Evolutionary conservation across 1,140 invertebrate species (phyloP), one percentile per base, ranked within the genome.

Genomic region (Zaprionus taronus): DNA sequence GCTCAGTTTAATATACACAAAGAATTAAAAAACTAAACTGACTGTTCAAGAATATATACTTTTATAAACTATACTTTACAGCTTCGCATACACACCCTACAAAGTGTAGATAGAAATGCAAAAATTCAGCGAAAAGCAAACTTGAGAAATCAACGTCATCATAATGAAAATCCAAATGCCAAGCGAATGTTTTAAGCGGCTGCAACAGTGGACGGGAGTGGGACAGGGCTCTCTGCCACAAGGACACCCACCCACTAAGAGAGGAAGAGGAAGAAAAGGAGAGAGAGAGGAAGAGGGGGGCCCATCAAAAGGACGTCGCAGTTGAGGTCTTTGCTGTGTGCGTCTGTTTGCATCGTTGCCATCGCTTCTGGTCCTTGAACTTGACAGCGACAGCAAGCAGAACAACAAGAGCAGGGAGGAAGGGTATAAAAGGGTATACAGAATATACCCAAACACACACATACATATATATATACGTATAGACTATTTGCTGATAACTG

Each of bases 311-410:
- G 79, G 55, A 57, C 49, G 44, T 53, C 36, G 12, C 64, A 69
- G 71, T 72, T 81, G 79, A 77, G 56, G 49, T 53, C 53, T 44
- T 57, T 55, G n/a, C 31, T 17, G 11, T 55, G 44, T 56, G 44
- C 20, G 69, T 11, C 53, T 20, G 53, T 28, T 15, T 72, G 53
- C 70, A 57, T 58, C 34, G 22, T 12, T 41, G 31, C 53, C 2
- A 47, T 24, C 22, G 24, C 22, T 74, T 44, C 20, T 79, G 76
- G 71, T 79, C 67, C 81, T 83, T 79, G 80, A 83, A 83, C 77
- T 83, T 79, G 72, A 78, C 41, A 28, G 47, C 22, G 36, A 6
- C 68, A 26, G 56, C 71, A 68, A 61, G 17, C 3, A n/a, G 14
- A 4, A 49, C n/a, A 47, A 47, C 41, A 28, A 24, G 9, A 51